Conservation (phyloP, 2,888 invertebrate species). For the Theretra japonica region DNA sequence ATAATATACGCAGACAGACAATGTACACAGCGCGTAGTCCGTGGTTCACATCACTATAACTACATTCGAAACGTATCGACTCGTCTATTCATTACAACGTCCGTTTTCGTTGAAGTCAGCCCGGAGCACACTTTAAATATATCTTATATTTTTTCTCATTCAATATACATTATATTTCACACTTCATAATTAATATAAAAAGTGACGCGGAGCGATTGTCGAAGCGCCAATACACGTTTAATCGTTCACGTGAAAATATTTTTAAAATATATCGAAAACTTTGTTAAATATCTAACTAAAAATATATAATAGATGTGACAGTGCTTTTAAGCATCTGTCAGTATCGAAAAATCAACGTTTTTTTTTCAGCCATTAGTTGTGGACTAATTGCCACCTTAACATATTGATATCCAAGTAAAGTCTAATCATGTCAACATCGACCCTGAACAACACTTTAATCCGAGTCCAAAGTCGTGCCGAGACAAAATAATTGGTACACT, state of each 20-base stretch:
- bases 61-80: conserved; percentile 43
- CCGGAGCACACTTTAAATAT: conserved; percentile 51
- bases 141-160: conserved; percentile 28
- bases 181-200: conserved; percentile 40
- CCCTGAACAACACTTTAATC: not conserved
- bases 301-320: not conserved
- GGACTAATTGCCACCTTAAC: not conserved
- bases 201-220: conserved; percentile 30
- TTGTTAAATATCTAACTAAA: not conserved
- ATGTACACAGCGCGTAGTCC: conserved; percentile 66
- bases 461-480: not conserved
- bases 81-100: conserved; percentile 58
- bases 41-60: conserved; percentile 56
- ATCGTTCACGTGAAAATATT: not conserved
- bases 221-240: not conserved
- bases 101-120: conserved; percentile 57
- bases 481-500: not conserved
- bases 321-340: not conserved
- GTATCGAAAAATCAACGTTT: not conserved
- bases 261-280: not conserved
- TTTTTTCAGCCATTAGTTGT: not conserved
- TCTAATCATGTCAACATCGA: not conserved
- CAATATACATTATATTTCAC: conserved; percentile 30
- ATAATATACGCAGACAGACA: conserved; percentile 61
- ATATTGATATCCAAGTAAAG: not conserved